Base-by-base conservation (phyloP, 2,113 vertebrate genomes). In the Glareola pratincola region DNA sequence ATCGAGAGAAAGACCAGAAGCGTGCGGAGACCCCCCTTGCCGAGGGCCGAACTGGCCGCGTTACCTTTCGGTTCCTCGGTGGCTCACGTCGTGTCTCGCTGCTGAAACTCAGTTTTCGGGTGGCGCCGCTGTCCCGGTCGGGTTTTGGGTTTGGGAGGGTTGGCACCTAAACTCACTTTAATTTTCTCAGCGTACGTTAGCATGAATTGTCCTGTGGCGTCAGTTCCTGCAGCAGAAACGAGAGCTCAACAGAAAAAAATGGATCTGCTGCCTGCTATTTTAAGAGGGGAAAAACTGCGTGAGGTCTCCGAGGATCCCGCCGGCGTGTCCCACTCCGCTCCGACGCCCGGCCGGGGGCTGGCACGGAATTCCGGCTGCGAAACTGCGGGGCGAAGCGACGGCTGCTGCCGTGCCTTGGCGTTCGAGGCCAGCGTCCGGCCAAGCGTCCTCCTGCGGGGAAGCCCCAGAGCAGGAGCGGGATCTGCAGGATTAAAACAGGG, bases 41-140 rank as follows among this genome's bases (percentile, higher is more conserved):
- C 9, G 0, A 30, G 67, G 71, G 76, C 68, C 43, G 22, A 6
- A 34, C 32, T 10, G 12, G 32, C 14, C 12, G 6, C 0, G 0
- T 22, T 3, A 8, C 16, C 3, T 27, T 43, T 48, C 2, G 34
- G 39, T 63, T 72, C 59, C 36, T 22, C 20, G 32, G 0, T 4
- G 23, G 53, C 57, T 64, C 11, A 1, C 3, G 5, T 39, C 34
- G 48, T 11, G 30, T 50, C 51, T 81, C 2, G 0, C 6, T 7
- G 47, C 32, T 22, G 19, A 20, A 83, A 8, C 48, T 60, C 10
- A 2, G 1, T 45, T 69, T 62, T n/a, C 19, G 14, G 39, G 2
- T 15, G 13, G 43, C 0, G 0, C 27, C 1, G 0, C 18, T 43
- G 26, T 63, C 62, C 62, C 14, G 32, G 21, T 19, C 5, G 6